Percentiles rank a stretch among this genome's conserved stretches.
Conservation (phyloP, 2,113 vertebrate species). For the Tragelaphus buxtoni region DNA sequence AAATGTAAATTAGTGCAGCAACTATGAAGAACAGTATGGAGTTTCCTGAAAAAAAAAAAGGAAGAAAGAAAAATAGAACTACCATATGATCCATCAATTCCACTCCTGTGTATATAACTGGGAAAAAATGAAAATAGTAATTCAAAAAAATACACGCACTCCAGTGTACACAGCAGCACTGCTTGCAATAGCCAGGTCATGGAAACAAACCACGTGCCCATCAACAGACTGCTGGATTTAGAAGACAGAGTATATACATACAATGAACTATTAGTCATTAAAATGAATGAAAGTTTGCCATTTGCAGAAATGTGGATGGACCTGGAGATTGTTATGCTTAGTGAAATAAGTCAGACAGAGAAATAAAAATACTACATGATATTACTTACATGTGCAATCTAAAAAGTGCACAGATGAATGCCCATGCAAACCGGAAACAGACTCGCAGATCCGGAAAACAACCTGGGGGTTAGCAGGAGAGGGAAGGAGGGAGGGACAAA, state of each 20-base stretch:
- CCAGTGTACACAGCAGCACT: background rate
- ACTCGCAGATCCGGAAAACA: background rate
- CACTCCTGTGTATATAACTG: background rate
- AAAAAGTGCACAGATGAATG: background rate
- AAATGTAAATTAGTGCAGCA: background rate
- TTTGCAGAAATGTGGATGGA: background rate
- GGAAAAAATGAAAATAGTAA: background rate
- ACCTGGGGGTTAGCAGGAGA: too few species aligned
- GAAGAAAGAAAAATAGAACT: background rate
- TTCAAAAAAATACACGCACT: rapidly evolving
- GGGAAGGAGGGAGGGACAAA: too few species aligned
- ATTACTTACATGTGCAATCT: background rate
- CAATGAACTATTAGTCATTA: background rate
- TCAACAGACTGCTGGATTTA: rapidly evolving
- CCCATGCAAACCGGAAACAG: background rate
- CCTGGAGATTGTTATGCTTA: background rate
- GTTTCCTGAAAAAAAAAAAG: background rate
- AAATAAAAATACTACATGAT: background rate
- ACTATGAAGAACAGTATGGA: background rate
- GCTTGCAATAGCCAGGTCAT: background rate
- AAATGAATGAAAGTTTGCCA: background rate
- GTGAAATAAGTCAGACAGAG: background rate
- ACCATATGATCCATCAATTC: background rate
- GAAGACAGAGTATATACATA: background rate
- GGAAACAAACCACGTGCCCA: background rate